A percentile compares a stretch with the other conserved stretches of the same genome.
These are phyloP conservation scores for Lepidonotus clava DNA, from an alignment of 2,888 invertebrate species.

Conservation along the genomic window DNA sequence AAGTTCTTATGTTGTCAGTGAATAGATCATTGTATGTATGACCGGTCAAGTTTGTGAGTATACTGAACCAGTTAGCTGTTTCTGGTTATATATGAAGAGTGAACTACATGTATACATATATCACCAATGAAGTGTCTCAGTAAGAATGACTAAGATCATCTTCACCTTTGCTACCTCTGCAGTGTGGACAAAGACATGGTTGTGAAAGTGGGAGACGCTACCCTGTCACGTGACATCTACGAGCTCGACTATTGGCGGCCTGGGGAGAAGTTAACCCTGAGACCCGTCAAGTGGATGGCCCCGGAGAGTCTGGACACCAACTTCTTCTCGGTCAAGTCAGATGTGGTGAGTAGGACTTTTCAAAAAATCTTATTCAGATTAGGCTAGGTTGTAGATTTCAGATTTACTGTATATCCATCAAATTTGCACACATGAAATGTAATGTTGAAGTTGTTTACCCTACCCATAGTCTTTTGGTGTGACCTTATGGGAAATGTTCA, in stretches of 20 bases:
- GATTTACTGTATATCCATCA: too few relatives aligned
- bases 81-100: neutral
- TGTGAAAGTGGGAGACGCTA: conserved; percentile 42
- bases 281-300: conserved; percentile 54
- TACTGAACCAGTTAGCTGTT: too few relatives aligned
- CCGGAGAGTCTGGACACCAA: conserved; percentile 28
- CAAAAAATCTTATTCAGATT: too few relatives aligned
- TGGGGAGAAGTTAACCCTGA: conserved; percentile 39
- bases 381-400: too few relatives aligned
- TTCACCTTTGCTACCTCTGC: neutral
- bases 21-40: too few relatives aligned
- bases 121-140: neutral
- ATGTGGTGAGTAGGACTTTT: conserved; percentile 52
- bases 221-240: conserved; percentile 41
- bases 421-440: too few relatives aligned
- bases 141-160: neutral
- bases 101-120: neutral
- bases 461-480: conserved; percentile 54
- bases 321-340: conserved; percentile 35
- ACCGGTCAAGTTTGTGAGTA: too few relatives aligned
- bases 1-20: neutral
- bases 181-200: conserved; percentile 49
- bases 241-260: conserved; percentile 49
- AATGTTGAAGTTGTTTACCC: too few relatives aligned
- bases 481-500: conserved; percentile 48